Conservation (phyloP, 2,797 vertebrate genomes). For the Oophaga sylvatica region DNA sequence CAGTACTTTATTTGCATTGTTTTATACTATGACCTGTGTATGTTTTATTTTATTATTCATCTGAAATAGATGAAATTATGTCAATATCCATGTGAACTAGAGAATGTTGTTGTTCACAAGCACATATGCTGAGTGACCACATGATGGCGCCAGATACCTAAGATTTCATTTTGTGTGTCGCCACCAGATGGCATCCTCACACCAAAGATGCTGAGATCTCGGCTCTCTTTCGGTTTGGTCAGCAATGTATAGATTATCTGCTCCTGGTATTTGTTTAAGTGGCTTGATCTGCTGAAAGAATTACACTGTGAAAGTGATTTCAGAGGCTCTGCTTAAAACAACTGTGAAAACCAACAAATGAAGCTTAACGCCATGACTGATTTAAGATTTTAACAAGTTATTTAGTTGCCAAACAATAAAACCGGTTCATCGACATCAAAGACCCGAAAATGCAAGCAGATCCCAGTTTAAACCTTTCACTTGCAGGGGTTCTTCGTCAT, state of each 20-base stretch:
- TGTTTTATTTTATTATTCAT: neutral
- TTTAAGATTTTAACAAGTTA: conserved; percentile 10
- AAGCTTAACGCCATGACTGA: neutral
- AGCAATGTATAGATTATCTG: conserved; percentile 13
- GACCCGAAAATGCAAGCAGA: neutral
- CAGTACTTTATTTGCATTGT: neutral
- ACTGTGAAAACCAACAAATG: conserved; percentile 14
- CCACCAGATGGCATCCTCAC: conserved; percentile 65
- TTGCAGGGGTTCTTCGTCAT: too few relatives aligned
- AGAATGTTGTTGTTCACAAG: neutral
- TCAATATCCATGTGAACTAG: neutral
- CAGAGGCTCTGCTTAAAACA: conserved; percentile 23
- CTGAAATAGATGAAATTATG: neutral
- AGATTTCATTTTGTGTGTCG: conserved; percentile 57
- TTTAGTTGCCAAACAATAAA: neutral
- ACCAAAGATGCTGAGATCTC: conserved; percentile 14
- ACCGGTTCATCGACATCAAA: neutral
- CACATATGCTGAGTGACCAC: conserved; percentile 56
- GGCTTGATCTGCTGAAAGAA: conserved; percentile 39
- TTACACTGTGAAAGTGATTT: conserved; percentile 7
- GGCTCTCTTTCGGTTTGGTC: neutral
- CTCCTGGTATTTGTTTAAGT: conserved; percentile 32
- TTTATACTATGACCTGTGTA: neutral
- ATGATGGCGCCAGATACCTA: conserved; percentile 74
- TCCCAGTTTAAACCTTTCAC: neutral